These are phyloP conservation scores for Manacus vitellinus DNA, from an alignment of 2,113 vertebrate species.

Conservation along the genomic window DNA sequence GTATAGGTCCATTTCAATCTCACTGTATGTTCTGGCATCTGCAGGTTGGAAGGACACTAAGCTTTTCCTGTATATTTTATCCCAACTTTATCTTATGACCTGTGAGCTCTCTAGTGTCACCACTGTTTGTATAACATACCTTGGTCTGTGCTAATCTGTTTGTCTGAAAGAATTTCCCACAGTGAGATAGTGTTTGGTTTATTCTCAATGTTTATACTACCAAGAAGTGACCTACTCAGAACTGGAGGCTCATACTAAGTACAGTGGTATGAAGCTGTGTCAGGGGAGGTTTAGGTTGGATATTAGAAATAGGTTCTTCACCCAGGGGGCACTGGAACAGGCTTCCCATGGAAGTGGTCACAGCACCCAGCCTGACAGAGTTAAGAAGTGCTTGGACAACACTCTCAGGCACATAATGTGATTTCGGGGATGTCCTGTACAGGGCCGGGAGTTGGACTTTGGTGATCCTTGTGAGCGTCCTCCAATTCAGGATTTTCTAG, in stretches of 20 bases:
- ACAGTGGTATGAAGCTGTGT: neutral
- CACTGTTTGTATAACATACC: slow-evolving; percentile 30
- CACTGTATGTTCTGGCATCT: neutral
- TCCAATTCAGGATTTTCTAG: neutral
- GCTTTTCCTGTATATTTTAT: neutral
- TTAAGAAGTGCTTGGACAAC: neutral
- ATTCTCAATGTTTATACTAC: slow-evolving; percentile 28
- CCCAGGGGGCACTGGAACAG: neutral
- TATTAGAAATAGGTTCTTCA: neutral
- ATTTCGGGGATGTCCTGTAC: neutral
- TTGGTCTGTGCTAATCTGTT: slow-evolving; percentile 36
- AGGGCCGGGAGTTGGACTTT: neutral
- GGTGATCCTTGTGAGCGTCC: neutral
- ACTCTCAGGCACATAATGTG: neutral
- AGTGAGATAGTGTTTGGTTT: slow-evolving; percentile 25
- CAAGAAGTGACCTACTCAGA: slow-evolving; percentile 16
- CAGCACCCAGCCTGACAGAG: neutral
- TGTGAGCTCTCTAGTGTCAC: neutral
- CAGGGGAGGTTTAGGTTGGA: neutral
- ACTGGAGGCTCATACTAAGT: neutral
- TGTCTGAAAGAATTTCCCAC: slow-evolving; percentile 64
- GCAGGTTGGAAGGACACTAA: neutral
- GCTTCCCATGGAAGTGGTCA: neutral
- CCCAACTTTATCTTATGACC: slow-evolving; percentile 47
- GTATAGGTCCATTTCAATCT: neutral